A percentile compares a stretch with the other conserved stretches of the same genome.
Evolutionary conservation across 2,888 invertebrate species (phyloP).

Genomic region (Napeogenes sylphis): DNA sequence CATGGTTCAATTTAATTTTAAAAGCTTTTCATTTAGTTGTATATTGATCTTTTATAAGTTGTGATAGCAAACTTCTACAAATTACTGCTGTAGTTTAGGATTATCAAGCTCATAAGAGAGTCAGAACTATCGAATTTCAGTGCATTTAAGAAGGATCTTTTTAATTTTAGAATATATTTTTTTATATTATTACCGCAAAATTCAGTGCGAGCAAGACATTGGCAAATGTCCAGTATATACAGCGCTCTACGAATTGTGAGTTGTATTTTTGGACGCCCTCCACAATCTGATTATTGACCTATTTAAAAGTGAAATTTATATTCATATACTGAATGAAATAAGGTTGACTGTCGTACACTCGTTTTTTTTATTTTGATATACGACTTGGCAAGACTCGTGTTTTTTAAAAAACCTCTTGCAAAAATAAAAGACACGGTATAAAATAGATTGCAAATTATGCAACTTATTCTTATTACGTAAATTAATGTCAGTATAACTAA

Average conservation of each 20-base stretch:
- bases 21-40: no score
- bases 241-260: constrained; percentile 38
- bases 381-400: not conserved
- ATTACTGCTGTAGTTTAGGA: no score
- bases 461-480: not conserved
- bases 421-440: not conserved
- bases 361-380: not conserved
- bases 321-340: constrained; percentile 10
- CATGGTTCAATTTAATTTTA: no score
- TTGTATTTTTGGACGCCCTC: constrained; percentile 51
- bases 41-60: no score
- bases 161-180: not conserved
- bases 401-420: not conserved
- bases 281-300: constrained; percentile 52
- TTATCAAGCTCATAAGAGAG: no score
- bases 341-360: not conserved
- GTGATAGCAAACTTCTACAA: no score
- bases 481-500: no score
- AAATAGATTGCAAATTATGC: not conserved
- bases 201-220: constrained; percentile 34
- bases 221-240: constrained; percentile 46
- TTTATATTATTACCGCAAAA: constrained; percentile 15
- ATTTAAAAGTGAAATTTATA: constrained; percentile 37
- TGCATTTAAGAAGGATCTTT: not conserved
- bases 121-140: not conserved